Evolutionary conservation across 2,797 vertebrate species (phyloP), one percentile per base, ranked within the genome.

Genomic region (Gymnoscopelus microlampas): DNA sequence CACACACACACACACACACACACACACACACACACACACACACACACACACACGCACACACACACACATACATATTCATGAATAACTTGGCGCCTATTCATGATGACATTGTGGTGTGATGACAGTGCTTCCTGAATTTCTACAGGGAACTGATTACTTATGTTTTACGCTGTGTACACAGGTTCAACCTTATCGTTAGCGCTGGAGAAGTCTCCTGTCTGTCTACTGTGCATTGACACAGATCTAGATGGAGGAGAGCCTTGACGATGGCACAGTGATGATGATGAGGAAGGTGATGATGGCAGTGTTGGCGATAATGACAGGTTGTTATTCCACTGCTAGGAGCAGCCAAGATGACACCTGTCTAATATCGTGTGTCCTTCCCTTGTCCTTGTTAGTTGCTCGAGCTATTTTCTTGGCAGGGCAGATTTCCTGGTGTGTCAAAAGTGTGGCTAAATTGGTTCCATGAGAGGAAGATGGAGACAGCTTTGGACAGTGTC

Each of bases 381-480:
- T 74, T 78, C 61, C 67, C 67, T 62, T 69, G 80, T 87, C 85
- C 88, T 90, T 88, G 88, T 90, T 91, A 90, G 85, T 76, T 74
- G 71, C 79, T 84, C 73, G 60, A 71, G 85, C 85, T 79, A 81
- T 88, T 85, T 83, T 78, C 85, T 68, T 83, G 73, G 81, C 80
- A 60, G 75, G 81, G 62, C 68, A 73, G 64, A 74, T 77, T 79
- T 84, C 79, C 75, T 48, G 57, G 80, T 73, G 80, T 89, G 89
- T 88, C 87, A 90, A 83, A 87, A 89, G 71, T 80, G 61, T 55
- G 71, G 79, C 78, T 87, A 91, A 91, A 89, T 91, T 91, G 88
- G 85, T 85, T 82, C 68, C 67, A 78, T 66, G 74, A 85, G 81
- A 84, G 84, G 74, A 86, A 90, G 88, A 87, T 78, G 77, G 82